Evolutionary conservation across 2,113 vertebrate species (phyloP).

Genomic region (Polypterus bichir): DNA sequence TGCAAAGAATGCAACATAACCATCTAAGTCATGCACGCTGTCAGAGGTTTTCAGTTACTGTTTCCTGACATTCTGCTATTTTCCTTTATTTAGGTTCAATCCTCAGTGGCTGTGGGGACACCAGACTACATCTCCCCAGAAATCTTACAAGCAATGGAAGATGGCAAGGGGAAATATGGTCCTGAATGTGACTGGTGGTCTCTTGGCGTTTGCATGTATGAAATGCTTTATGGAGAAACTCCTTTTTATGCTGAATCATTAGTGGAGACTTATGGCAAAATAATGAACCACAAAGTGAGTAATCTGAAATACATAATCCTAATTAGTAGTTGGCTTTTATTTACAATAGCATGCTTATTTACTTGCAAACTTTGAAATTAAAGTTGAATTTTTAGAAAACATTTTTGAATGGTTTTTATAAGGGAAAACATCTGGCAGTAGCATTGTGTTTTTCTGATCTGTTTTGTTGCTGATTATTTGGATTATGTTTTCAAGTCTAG

Average conservation of each 20-base stretch:
- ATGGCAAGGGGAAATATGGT: conserved; percentile 93
- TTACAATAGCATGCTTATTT: too few relatives aligned
- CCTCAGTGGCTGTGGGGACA: conserved; percentile 93
- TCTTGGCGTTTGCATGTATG: conserved; percentile 96
- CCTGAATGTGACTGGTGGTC: conserved; percentile 99
- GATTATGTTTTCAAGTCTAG: too few relatives aligned
- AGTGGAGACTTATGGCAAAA: conserved; percentile 97
- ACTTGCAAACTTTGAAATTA: too few relatives aligned
- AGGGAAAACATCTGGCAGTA: too few relatives aligned
- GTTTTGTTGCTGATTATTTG: too few relatives aligned
- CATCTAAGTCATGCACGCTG: too few relatives aligned
- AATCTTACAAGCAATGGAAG: conserved; percentile 97
- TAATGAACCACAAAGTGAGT: conserved; percentile 98
- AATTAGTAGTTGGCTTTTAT: too few relatives aligned
- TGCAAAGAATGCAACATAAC: too few relatives aligned
- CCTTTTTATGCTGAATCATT: conserved; percentile 97
- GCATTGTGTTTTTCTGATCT: too few relatives aligned
- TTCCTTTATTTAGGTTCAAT: conserved; percentile 70
- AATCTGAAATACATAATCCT: background rate
- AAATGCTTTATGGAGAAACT: conserved; percentile 97
- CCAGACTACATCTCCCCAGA: conserved; percentile 98
- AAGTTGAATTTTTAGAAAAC: too few relatives aligned
- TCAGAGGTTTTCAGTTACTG: too few relatives aligned
- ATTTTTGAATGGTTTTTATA: too few relatives aligned
- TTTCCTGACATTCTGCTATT: background rate